A percentile compares a stretch with the other conserved stretches of the same genome.
These are phyloP conservation scores for Drosophila melanosoma DNA, from an alignment of 2,888 invertebrate genomes.

Conservation along the genomic window DNA sequence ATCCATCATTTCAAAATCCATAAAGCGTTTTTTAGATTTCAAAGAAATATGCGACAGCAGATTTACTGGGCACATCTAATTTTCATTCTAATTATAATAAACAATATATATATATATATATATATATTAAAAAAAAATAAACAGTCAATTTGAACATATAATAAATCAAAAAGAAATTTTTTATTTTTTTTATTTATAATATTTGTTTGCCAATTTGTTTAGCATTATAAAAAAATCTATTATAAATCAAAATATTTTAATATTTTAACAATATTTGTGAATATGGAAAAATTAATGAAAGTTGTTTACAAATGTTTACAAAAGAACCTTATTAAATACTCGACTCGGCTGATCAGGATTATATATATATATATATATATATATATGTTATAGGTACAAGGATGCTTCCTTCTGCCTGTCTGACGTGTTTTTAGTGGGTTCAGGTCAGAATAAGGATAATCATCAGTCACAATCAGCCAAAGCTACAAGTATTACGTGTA, in stretches of 20 bases:
- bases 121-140: background rate
- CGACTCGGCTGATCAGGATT: background rate
- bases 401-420: background rate
- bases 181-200: no score
- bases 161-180: no score
- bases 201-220: no score
- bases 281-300: background rate
- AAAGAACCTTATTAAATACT: background rate
- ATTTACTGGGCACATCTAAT: background rate
- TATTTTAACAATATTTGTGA: no score
- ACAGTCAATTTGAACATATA: no score
- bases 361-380: background rate
- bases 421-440: no score
- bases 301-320: background rate
- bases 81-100: background rate
- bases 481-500: background rate
- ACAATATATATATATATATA: background rate
- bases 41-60: background rate
- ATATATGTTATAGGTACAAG: no score
- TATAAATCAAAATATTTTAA: no score
- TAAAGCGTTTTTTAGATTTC: background rate
- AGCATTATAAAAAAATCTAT: no score
- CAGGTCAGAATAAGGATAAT: background rate
- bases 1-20: constrained; percentile 18
- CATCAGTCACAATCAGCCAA: background rate